Evolutionary conservation across 2,113 vertebrate genomes (phyloP).

Genomic region (Scomber scombrus): DNA sequence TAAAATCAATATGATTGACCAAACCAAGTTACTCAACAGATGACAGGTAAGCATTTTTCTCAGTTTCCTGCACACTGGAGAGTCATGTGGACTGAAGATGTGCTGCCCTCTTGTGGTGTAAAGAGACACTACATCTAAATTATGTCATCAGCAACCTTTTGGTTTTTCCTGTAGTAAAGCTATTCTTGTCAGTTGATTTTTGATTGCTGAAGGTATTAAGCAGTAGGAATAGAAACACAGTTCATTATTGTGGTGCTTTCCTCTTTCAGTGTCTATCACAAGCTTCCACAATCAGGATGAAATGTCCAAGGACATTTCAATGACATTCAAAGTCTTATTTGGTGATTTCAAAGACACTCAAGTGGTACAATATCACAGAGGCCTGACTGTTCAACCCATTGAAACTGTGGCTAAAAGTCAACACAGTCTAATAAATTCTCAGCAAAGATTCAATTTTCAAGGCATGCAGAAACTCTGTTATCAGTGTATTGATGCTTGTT

Average conservation of each 20-base stretch:
- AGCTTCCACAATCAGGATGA: background rate
- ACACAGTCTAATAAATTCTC: too few relatives aligned
- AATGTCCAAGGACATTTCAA: background rate
- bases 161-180: background rate
- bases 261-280: background rate
- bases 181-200: background rate
- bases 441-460: too few relatives aligned
- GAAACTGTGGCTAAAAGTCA: too few relatives aligned
- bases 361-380: too few relatives aligned
- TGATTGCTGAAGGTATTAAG: background rate
- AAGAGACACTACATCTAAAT: background rate
- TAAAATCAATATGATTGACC: conserved; percentile 12
- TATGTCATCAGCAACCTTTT: background rate
- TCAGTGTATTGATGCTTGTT: too few relatives aligned
- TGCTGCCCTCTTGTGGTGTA: conserved; percentile 68
- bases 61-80: background rate
- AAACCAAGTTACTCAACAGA: conserved; percentile 20
- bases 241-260: background rate
- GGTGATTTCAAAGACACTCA: background rate
- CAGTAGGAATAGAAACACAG: background rate
- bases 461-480: too few relatives aligned
- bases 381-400: too few relatives aligned
- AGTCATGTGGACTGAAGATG: background rate
- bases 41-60: conserved; percentile 18
- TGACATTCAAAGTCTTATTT: background rate